Evolutionary conservation across 2,797 vertebrate genomes (phyloP), one percentile per base, ranked within the genome.

Genomic region (Pseudochirops corinnae): DNA sequence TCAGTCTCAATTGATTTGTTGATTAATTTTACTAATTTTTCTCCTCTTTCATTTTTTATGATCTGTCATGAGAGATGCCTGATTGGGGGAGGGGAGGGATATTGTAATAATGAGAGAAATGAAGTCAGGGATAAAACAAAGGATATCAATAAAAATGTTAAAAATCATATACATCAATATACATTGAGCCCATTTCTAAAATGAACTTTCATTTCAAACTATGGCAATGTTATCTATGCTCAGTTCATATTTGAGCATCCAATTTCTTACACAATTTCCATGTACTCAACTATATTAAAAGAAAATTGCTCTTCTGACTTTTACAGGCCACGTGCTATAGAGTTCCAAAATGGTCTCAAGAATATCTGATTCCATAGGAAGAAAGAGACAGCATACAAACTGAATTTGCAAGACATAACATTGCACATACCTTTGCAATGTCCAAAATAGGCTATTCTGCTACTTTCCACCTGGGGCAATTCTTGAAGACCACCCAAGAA

Each of bases 361-460:
- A 97, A 98, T 97, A 96, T 93, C 91, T 60, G 26, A 82, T 95
- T 97, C 57, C 92, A 93, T 93, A 33, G 56, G 92, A 97, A 95
- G 95, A 82, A 94, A 94, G 62, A 98, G 96, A 97, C 94, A 95
- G 93, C 95, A 94, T 95, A 96, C 94, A 96, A 98, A 97, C 95
- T 96, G 96, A 97, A 96, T 95, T 93, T 62, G 91, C 94, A 94
- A 98, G 98, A 97, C 97, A 95, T 96, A 91, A 92, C 97, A 95
- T 96, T 96, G 91, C 95, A 92, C 97, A 98, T 97, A 97, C 97
- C 96, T 97, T 92, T 98, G 96, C 91, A 97, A 96, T 96, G 94
- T 98, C 96, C 39, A 95, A 97, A 97, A 97, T 97, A 97, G 96
- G 92, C 95, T 92, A 67, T 2, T 93, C 93, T 96, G 94, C 93